These are phyloP conservation scores for Acrossocheilus wenchowensis DNA, from an alignment of 2,797 vertebrate genomes.

Conservation along the genomic window DNA sequence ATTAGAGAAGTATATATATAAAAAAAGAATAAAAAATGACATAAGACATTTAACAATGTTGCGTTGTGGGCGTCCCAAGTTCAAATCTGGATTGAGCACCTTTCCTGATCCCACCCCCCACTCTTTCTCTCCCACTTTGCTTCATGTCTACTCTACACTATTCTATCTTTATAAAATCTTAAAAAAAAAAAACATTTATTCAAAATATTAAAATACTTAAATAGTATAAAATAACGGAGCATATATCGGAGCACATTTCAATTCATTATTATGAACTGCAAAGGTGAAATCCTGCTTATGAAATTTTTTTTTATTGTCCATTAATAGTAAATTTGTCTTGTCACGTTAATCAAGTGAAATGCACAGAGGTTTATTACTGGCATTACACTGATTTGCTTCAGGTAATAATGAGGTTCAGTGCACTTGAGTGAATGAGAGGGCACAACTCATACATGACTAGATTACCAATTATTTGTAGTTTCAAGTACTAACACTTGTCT, in stretches of 20 bases:
- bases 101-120: no score
- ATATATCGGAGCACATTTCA: background rate
- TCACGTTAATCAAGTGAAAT: background rate
- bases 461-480: constrained; percentile 8
- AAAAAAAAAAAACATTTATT: background rate
- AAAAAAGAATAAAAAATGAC: background rate
- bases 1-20: no score
- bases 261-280: background rate
- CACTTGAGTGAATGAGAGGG: constrained; percentile 8
- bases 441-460: background rate
- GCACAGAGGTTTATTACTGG: constrained; percentile 5
- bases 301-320: background rate
- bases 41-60: no score
- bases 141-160: no score
- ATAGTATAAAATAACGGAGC: background rate
- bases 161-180: background rate
- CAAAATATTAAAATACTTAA: background rate
- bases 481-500: background rate
- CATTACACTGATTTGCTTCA: constrained; percentile 11
- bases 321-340: background rate
- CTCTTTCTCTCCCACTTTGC: background rate
- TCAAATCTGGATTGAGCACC: no score
- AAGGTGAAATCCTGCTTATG: background rate
- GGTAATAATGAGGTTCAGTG: constrained; percentile 10
- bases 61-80: no score